A percentile compares a stretch with the other conserved stretches of the same genome.
These are phyloP conservation scores for Apotomis capreana DNA, from an alignment of 2,888 invertebrate species.

Conservation along the genomic window DNA sequence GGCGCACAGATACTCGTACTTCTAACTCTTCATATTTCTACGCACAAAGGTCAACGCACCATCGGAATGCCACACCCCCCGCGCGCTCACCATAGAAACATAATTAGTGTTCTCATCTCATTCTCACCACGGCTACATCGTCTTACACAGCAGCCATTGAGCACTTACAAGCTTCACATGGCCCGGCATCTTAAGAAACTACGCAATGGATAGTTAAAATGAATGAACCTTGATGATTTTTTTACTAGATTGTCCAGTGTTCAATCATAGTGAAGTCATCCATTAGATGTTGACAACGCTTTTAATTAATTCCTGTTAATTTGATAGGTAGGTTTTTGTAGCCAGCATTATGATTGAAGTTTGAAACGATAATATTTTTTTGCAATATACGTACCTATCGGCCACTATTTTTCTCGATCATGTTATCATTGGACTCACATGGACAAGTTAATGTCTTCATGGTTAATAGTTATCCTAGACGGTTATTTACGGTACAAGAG, in stretches of 20 bases:
- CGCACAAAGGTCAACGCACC: conserved; percentile 62
- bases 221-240: conserved; percentile 13
- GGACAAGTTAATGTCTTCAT: background rate
- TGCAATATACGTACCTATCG: conserved; percentile 31
- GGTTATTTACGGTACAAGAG: background rate
- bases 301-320: conserved; percentile 61
- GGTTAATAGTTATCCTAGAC: background rate
- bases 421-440: background rate
- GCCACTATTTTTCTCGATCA: conserved; percentile 3
- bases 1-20: conserved; percentile 39
- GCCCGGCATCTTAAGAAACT: background rate
- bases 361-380: conserved; percentile 32
- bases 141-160: conserved; percentile 61
- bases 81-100: conserved; percentile 73
- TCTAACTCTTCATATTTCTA: conserved; percentile 53
- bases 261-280: conserved; percentile 35
- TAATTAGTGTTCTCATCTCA: conserved; percentile 79
- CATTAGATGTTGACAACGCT: conserved; percentile 50
- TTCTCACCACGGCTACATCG: conserved; percentile 60
- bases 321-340: conserved; percentile 51
- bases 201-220: conserved; percentile 37
- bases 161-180: conserved; percentile 1
- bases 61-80: conserved; percentile 74
- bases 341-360: conserved; percentile 45
- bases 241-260: conserved; percentile 20